Conservation (phyloP, 53 echinoderm and acorn worm genomes). For the Stichopus horrens region DNA sequence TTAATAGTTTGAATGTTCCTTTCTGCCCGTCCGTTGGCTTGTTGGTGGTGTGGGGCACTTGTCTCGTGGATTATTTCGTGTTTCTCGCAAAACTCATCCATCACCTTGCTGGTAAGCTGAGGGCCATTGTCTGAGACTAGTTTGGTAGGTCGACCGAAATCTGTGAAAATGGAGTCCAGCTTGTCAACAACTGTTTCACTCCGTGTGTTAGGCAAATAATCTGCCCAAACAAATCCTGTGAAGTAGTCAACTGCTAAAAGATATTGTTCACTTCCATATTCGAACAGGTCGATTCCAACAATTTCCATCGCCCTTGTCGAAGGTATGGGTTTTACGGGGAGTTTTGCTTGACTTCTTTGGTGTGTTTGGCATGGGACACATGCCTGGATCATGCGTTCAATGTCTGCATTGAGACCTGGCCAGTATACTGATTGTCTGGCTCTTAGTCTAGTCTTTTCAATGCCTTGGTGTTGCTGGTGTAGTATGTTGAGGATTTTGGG, state of each 20-base stretch:
- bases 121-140: neutral
- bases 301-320: constrained; percentile 22
- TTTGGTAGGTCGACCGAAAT: constrained; percentile 35
- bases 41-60: constrained; percentile 45
- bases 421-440: constrained; percentile 42
- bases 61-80: constrained; percentile 8
- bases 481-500: neutral
- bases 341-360: constrained; percentile 25
- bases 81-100: constrained; percentile 28
- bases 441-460: constrained; percentile 34
- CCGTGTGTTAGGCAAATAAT: constrained; percentile 26
- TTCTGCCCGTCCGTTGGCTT: constrained; percentile 37
- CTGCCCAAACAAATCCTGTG: constrained; percentile 40
- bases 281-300: constrained; percentile 21
- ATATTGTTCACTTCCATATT: constrained; percentile 21
- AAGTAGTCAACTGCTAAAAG: neutral
- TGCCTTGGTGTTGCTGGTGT: constrained; percentile 42
- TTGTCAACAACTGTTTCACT: constrained; percentile 30
- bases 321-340: constrained; percentile 27
- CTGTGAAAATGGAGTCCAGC: constrained; percentile 39
- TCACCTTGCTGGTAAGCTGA: constrained; percentile 13
- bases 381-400: constrained; percentile 34
- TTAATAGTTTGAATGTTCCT: constrained; percentile 50
- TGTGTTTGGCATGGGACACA: constrained; percentile 38
- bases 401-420: constrained; percentile 42